Base-by-base conservation (phyloP, 2,113 vertebrate genomes). In the Xerus inauris region DNA sequence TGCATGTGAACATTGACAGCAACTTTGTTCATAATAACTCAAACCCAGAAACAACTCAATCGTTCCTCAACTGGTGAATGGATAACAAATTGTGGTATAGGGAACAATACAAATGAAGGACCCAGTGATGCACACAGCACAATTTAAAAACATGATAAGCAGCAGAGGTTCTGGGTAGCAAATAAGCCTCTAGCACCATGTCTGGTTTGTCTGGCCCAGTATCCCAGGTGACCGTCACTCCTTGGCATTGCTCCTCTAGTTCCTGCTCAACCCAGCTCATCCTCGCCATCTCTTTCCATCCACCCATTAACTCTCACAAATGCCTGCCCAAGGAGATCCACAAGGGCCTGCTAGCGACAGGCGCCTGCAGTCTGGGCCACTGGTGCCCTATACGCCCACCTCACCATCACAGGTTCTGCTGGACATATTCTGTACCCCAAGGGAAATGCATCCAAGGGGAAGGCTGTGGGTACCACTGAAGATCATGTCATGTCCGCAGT, bases 401-500 rank as follows among this genome's bases (percentile, higher is more conserved):
- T 99, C 96, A 99, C 17, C 99, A 99, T 99, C 97, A 99, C 99
- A 89, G 99, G 99, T 98, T 99, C 99, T 0, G 99, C 99, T 67
- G 99, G 99, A 47, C 99, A 99, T 97, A 99, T 99, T 96, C 99
- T 99, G 11, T 99, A 99, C 97, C 99, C 99, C 67, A 99, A 99
- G 98, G 99, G 99, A 93, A 99, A 99, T 98, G 99, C 99, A 72
- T 98, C 98, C 42, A 99, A 99, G 96, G 99, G 99, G 95, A 99
- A 99, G 97, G 99, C 99, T 98, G 99, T 99, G 77, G 99, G 99
- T 98, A 99, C 99, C 86, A 99, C 99, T 3, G 99, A 99, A 97
- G 99, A 99, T 97, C 99, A 99, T 83, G 99, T 99, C 97, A 99
- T 99, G 99, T 99, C 99, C 95, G 99, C 99, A 98, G 99, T 99